These are phyloP conservation scores for Polydrusus cervinus DNA, from an alignment of 2,888 invertebrate genomes.

Conservation along the genomic window DNA sequence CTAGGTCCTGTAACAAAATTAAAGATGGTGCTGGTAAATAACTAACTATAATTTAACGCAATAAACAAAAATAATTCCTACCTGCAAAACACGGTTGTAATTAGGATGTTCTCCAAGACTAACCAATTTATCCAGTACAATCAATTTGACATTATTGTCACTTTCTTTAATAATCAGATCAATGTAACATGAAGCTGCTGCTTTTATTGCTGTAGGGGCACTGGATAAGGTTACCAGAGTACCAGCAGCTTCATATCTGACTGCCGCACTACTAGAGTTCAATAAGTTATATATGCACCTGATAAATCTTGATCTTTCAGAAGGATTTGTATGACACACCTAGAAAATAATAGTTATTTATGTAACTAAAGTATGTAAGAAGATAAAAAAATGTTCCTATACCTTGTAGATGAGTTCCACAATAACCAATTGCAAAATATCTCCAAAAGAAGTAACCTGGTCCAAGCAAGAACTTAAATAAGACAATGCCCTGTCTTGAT, in stretches of 20 bases:
- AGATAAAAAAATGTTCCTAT: too few species aligned
- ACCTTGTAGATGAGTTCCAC: conserved; percentile 99
- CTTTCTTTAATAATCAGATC: conserved; percentile 99
- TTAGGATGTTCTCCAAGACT: conserved; percentile 88
- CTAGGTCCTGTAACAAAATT: conserved; percentile 77
- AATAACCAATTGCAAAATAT: conserved; percentile 97
- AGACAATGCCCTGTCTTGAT: conserved; percentile 93
- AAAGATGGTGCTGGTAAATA: background rate
- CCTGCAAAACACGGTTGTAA: conserved; percentile 82
- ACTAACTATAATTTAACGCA: too few species aligned
- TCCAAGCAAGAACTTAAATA: conserved; percentile 96
- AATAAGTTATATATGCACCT: conserved; percentile 98
- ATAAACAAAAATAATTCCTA: background rate
- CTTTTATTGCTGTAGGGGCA: conserved; percentile 93
- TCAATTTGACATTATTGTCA: conserved; percentile 99
- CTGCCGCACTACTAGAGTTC: conserved; percentile 96
- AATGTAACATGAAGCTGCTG: conserved; percentile 97
- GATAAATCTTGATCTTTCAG: conserved; percentile 96
- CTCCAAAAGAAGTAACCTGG: conserved; percentile 95
- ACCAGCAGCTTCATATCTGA: conserved; percentile 98
- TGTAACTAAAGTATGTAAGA: too few species aligned
- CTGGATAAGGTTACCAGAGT: conserved; percentile 97
- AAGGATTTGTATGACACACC: conserved; percentile 93
- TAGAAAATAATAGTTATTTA: conserved; percentile 66
- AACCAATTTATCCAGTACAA: conserved; percentile 94